Base-by-base conservation (phyloP, 2,888 invertebrate species). In the Amblyteles armatorius region DNA sequence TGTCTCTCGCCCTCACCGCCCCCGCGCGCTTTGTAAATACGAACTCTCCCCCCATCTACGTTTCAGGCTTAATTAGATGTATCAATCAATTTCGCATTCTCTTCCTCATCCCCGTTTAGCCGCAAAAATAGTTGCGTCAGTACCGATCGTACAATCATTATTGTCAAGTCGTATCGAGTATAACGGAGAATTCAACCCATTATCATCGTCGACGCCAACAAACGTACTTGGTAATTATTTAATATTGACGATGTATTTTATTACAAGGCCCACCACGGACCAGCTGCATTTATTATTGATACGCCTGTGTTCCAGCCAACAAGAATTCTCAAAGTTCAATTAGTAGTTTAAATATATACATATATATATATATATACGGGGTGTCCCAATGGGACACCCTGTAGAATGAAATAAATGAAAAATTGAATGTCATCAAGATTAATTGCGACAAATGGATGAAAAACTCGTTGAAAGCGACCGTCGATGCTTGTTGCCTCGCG, bases 21-120 rank as follows among this genome's bases (percentile, higher is more conserved):
- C 57, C 68, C 48, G 22, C 73, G 57, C 52, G 63, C 67, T 79
- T 63, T 79, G 83, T 79, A 83, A 69, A 71, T 65, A 83, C 33
- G 7, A 40, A 73, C 22, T n/a, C 36, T 9, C 33, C 57, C 29
- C n/a, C 13, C 26, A 50, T 68, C 60, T 73, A 68, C 60, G 68
- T 11, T 16, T 40, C 69, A 73, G 16, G 48, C 50, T 52, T 82
- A 29, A 65, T 48, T n/a, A 44, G 82, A 72, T 77, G 48, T 22
- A 48, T 60, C 67, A 48, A 71, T 74, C 78, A 73, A 83, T 67
- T 68, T 79, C 78, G 78, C 33, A 26, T 19, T 40, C 22, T 44
- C 19, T 60, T 22, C 33, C 22, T 40, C 11, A 11, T 13, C 55
- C 22, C 33, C 40, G 11, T 7, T n/a, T 71, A 29, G 48, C 22